Percentiles rank a stretch among this genome's conserved stretches.
Conservation (phyloP, 2,113 vertebrate species). For the Eulemur macaco region DNA sequence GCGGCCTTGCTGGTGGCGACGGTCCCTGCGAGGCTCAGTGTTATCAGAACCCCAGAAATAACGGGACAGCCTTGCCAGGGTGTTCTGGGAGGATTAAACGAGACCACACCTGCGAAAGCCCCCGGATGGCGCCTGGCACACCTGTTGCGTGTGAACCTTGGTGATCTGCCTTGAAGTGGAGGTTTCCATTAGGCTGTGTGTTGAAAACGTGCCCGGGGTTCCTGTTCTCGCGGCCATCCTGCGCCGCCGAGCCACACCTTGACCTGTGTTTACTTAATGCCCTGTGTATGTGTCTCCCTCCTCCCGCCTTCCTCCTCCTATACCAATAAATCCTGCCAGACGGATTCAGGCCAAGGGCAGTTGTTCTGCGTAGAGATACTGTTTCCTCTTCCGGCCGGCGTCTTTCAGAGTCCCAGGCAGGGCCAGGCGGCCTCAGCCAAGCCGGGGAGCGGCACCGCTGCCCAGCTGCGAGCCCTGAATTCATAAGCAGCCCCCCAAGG, state of each 20-base stretch:
- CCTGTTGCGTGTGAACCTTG: not conserved
- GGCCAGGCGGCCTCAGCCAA: constrained; percentile 30
- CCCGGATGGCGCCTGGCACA: not conserved
- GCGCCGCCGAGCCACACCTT: not conserved
- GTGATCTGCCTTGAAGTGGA: not conserved
- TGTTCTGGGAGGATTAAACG: not conserved
- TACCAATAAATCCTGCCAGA: constrained; percentile 55
- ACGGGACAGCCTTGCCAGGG: not conserved
- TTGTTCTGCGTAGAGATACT: constrained; percentile 34
- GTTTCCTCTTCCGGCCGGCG: not conserved
- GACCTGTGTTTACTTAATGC: not conserved
- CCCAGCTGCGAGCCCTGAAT: not conserved
- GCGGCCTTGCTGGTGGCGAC: rapidly evolving
- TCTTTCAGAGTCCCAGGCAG: not conserved
- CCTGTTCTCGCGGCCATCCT: not conserved
- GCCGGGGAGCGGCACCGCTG: not conserved
- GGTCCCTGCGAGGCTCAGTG: not conserved
- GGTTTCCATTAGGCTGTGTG: not conserved
- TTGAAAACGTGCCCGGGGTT: not conserved
- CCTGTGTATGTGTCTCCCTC: not conserved
- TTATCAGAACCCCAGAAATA: not conserved
- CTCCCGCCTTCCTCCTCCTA: constrained; percentile 6
- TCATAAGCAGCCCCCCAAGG: not conserved
- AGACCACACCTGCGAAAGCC: not conserved
- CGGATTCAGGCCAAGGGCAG: constrained; percentile 36